These are phyloP conservation scores for Meleagris gallopavo DNA, from an alignment of 2,113 vertebrate species.

Conservation along the genomic window DNA sequence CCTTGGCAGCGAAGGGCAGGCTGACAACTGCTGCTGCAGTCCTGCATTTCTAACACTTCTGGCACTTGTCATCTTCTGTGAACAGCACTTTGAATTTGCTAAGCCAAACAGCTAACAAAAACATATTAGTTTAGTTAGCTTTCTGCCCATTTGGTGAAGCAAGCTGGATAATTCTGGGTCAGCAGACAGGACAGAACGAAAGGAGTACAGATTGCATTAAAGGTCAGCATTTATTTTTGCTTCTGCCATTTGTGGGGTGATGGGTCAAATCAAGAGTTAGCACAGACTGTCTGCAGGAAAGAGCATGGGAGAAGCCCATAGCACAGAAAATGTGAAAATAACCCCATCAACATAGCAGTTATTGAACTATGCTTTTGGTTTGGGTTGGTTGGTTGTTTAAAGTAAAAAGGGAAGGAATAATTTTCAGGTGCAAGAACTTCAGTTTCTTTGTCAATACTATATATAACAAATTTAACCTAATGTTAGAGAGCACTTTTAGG, in stretches of 20 bases:
- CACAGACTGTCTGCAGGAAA: background rate
- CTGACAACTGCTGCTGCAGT: background rate
- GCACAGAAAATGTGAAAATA: background rate
- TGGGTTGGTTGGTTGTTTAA: background rate
- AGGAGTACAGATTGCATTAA: background rate
- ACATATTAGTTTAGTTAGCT: background rate
- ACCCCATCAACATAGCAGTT: rapidly evolving
- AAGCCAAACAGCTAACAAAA: background rate
- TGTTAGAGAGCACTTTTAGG: background rate
- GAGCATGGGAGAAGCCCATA: background rate
- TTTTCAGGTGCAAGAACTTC: background rate
- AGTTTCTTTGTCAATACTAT: background rate
- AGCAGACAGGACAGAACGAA: background rate
- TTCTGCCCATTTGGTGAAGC: background rate
- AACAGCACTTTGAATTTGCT: background rate
- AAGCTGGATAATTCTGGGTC: background rate
- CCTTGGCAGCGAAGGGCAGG: background rate
- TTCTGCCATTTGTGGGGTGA: background rate
- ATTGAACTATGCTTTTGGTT: background rate
- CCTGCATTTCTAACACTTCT: background rate
- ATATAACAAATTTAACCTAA: background rate
- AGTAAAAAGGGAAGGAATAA: background rate
- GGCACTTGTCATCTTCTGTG: background rate
- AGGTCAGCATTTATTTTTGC: background rate
- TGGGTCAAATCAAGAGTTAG: background rate